Base-by-base conservation (phyloP, 1,140 invertebrate genomes). In the Drosophila repletoides region DNA sequence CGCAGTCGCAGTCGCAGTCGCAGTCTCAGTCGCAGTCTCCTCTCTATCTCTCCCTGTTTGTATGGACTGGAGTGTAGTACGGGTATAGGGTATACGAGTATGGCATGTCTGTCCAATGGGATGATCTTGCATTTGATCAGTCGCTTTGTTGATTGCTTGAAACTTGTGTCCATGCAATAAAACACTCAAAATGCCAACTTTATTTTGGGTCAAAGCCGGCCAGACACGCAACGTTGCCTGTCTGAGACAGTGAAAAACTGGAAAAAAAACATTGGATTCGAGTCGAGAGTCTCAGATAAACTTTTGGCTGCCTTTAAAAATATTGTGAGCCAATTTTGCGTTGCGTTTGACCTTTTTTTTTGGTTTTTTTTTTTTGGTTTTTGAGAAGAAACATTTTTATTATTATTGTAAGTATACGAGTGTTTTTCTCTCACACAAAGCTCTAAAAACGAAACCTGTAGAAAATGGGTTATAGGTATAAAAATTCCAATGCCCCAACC, bases 121-220 rank as follows among this genome's bases (percentile, higher is more conserved):
- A 83, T 84, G 77, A 83, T 83, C 77, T 84, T 83, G 80, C 79
- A 83, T 83, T 83, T 86, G 79, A 83, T 83, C 77, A 83, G 77
- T 83, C 77, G 77, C 77, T 83, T 83, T 83, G 79, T 83, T 83
- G 77, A 83, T 83, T 83, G 79, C 79, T 83, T 83, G 74, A 83
- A 83, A 83, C 79, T 83, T 83, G 79, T 83, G 79, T 83, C 79
- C 79, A 83, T 83, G 79, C 79, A 83, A 83, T 83, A 83, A 83
- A 83, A 83, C 79, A 83, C 80, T 83, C 79, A 86, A 83, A 84
- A 83, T 83, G 79, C 79, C 79, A 83, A 83, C 80, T 83, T 84
- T 83, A 83, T 83, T 83, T 83, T 86, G 80, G 77, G 77, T 83
- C 77, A 83, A 83, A 83, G 77, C 70, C 70, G 74, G 33, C 69